Evolutionary conservation across 2,113 vertebrate genomes (phyloP), one percentile per base, ranked within the genome.

Genomic region (Hepsetus odoe): DNA sequence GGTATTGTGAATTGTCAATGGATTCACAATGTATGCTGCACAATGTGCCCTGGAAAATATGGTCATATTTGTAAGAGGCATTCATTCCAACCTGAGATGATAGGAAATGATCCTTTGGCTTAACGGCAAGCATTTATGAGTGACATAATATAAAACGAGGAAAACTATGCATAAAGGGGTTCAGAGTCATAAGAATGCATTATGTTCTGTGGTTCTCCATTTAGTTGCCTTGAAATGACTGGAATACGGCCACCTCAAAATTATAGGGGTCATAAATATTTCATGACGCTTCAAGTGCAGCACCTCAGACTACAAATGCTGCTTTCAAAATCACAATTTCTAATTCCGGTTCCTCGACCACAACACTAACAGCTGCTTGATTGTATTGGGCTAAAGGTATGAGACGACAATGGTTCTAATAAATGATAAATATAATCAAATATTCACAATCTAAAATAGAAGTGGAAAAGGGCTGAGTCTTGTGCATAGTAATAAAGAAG

Each of bases 1-100:
- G 76, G 74, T 35, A 84, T 84, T 84, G 79, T 84, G 82, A 74
- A 80, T 83, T 83, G 79, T 85, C 59, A 82, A 76, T 22, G 22
- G 46, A 66, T 71, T 67, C 74, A 71, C 82, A 62, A 76, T 71
- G 51, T 61, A 62, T 49, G 61, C 44, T 62, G 42, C 38, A 84
- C 55, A 73, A 74, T 74, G 74, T 40, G 30, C 59, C 28, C 20
- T 22, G 40, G 46, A 53, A 73, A 77, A 72, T 38, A 70, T 38
- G 58, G 46, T 62, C 35, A 32, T 64, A 18, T 68, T 77, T 58
- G 56, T 74, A 65, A 81, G 79, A 77, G 67, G 74, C 49, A 65
- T 81, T 81, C 74, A 70, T 77, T 78, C 70, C 53, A 74, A 77
- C 66, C 55, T 7, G 82, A 59, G 46, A 77, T 73, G 82, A 76